phyloP scores from a whole-genome alignment of 2,113 vertebrate species.

The Oophaga pumilio region DNA sequence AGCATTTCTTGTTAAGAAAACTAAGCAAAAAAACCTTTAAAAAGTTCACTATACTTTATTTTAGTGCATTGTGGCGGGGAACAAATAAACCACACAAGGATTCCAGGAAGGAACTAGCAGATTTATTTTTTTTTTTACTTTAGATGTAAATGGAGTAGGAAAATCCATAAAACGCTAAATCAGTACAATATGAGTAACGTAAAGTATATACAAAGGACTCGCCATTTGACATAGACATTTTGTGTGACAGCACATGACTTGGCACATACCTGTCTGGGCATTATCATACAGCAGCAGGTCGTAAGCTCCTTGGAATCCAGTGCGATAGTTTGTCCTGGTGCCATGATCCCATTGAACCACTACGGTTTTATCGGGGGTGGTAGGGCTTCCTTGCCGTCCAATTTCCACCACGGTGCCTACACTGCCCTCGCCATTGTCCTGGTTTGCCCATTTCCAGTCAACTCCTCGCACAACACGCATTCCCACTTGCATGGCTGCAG shows the following conservation, averaged over 20 bases:
- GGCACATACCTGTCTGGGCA: slow-evolving; percentile 85
- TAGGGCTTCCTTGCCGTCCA: slow-evolving; percentile 92
- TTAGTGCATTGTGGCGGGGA: no score
- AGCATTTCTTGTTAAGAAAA: no score
- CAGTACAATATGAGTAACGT: no score
- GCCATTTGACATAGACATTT: not conserved
- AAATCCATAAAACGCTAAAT: no score
- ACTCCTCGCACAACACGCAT: slow-evolving; percentile 94
- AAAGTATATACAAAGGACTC: no score
- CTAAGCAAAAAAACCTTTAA: no score
- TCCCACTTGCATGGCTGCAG: slow-evolving; percentile 92
- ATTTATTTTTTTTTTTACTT: no score
- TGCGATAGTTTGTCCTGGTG: slow-evolving; percentile 95
- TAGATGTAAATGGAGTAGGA: no score
- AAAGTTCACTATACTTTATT: no score
- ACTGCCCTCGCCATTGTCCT: slow-evolving; percentile 94
- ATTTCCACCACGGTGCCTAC: slow-evolving; percentile 96
- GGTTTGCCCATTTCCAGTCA: slow-evolving; percentile 98
- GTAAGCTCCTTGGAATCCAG: slow-evolving; percentile 91
- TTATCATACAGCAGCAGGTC: slow-evolving; percentile 97
- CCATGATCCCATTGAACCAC: slow-evolving; percentile 99
- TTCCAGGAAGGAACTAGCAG: no score
- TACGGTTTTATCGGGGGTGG: slow-evolving; percentile 94
- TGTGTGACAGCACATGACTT: not conserved
- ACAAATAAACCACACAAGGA: no score